Evolutionary conservation across 2,113 vertebrate genomes (phyloP).

Genomic region (Cervus canadensis): DNA sequence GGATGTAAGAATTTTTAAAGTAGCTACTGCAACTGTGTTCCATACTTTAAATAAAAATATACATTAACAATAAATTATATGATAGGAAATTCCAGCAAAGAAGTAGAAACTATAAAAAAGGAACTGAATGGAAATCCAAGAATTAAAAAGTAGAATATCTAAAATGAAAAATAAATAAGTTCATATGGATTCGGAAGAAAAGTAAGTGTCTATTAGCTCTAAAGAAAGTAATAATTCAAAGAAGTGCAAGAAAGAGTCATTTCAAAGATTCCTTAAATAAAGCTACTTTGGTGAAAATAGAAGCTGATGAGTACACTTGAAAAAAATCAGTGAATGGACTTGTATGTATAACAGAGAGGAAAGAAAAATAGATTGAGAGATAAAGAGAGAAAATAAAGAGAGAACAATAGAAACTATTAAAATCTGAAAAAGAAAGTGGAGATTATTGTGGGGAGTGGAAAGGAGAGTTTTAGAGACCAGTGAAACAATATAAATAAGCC

Average conservation of each 20-base stretch:
- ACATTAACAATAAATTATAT: not conserved
- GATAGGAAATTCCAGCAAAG: not conserved
- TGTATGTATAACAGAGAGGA: not conserved
- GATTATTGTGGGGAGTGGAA: not conserved
- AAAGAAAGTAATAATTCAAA: not conserved
- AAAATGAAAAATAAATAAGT: not conserved
- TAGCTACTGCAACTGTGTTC: not conserved
- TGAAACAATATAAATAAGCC: not conserved
- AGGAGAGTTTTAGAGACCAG: not conserved
- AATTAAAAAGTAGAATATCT: not conserved
- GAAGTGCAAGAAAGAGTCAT: not conserved
- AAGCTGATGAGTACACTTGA: not conserved
- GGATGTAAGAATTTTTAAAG: not conserved
- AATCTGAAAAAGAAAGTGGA: not conserved
- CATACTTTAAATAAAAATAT: not conserved
- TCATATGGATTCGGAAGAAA: not conserved
- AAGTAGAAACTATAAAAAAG: not conserved
- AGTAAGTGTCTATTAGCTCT: not conserved
- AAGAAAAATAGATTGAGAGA: not conserved
- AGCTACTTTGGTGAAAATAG: not conserved
- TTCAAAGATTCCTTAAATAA: not conserved
- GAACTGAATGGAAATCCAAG: not conserved
- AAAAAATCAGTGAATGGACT: not conserved
- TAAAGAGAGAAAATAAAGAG: not conserved
- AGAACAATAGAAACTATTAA: not conserved